Conservation (phyloP, 2,888 invertebrate genomes). For the Diabrotica balteata region DNA sequence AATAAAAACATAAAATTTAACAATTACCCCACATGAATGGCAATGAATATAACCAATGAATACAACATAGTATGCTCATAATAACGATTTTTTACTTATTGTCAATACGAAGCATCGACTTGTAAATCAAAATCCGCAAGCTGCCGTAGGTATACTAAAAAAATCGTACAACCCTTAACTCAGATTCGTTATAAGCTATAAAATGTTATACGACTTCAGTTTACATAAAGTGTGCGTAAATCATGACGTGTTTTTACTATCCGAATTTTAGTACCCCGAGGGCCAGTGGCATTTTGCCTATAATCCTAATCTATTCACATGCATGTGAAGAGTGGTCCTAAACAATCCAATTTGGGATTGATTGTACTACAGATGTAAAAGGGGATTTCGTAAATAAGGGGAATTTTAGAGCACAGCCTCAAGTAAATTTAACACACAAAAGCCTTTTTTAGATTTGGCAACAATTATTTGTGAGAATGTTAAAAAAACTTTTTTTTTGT, state of each 20-base stretch:
- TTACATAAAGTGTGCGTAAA: conserved; percentile 48
- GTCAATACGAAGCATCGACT: conserved; percentile 35
- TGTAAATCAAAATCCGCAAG: conserved; percentile 40
- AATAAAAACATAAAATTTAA: conserved; percentile 26
- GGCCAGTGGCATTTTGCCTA: conserved; percentile 41
- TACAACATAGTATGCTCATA: conserved; percentile 26
- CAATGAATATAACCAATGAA: conserved; percentile 24
- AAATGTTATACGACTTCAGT: conserved; percentile 51
- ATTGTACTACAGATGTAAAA: conserved; percentile 30
- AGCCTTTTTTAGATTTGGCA: no score
- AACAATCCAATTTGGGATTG: conserved; percentile 32
- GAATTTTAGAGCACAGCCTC: conserved; percentile 10
- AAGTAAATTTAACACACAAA: conserved; percentile 1
- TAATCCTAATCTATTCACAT: conserved; percentile 33
- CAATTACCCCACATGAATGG: conserved; percentile 27
- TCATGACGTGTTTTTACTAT: conserved; percentile 46
- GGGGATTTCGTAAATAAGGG: conserved; percentile 18
- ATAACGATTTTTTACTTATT: conserved; percentile 31
- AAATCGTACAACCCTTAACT: conserved; percentile 49
- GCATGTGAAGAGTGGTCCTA: conserved; percentile 31
- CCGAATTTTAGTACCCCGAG: conserved; percentile 54
- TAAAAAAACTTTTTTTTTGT: no score
- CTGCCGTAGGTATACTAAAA: conserved; percentile 35
- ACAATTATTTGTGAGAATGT: no score
- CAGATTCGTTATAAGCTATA: conserved; percentile 56